A percentile compares a stretch with the other conserved stretches of the same genome.
These are phyloP conservation scores for Coecobrya sp. DNA, from an alignment of 2,888 invertebrate genomes.

Conservation along the genomic window DNA sequence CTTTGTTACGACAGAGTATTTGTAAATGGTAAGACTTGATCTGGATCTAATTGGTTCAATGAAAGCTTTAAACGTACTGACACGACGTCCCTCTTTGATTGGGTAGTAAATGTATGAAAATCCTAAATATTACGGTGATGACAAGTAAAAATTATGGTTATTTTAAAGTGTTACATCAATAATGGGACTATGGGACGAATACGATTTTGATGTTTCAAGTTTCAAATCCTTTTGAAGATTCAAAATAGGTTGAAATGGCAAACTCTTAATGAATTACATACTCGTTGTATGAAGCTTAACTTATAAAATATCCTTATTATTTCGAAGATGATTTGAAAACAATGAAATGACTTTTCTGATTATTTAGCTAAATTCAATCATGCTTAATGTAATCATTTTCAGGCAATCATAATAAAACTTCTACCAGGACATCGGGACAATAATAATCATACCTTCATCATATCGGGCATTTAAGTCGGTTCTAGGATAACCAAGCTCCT, in stretches of 20 bases:
- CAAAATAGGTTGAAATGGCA: no score
- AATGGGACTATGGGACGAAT: no score
- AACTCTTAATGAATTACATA: no score
- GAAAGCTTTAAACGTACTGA: constrained; percentile 81
- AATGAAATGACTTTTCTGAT: no score
- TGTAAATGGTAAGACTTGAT: constrained; percentile 80
- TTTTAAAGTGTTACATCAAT: not conserved
- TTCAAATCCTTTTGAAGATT: no score
- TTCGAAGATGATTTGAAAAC: no score
- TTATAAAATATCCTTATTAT: no score
- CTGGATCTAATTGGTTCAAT: constrained; percentile 80
- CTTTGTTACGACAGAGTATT: constrained; percentile 83
- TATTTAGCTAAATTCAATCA: no score
- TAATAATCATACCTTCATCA: constrained; percentile 56
- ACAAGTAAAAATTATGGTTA: not conserved
- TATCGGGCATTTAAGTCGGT: constrained; percentile 77
- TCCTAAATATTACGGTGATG: constrained; percentile 61
- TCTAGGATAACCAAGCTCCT: constrained; percentile 75
- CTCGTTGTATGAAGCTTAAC: no score
- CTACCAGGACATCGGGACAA: no score
- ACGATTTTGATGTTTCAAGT: no score
- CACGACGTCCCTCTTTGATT: constrained; percentile 83
- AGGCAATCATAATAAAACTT: not conserved
- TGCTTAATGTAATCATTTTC: no score
- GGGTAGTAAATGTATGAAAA: constrained; percentile 81